Evolutionary conservation across 2,797 vertebrate species (phyloP), one percentile per base, ranked within the genome.

Genomic region (Sebastes jordani): DNA sequence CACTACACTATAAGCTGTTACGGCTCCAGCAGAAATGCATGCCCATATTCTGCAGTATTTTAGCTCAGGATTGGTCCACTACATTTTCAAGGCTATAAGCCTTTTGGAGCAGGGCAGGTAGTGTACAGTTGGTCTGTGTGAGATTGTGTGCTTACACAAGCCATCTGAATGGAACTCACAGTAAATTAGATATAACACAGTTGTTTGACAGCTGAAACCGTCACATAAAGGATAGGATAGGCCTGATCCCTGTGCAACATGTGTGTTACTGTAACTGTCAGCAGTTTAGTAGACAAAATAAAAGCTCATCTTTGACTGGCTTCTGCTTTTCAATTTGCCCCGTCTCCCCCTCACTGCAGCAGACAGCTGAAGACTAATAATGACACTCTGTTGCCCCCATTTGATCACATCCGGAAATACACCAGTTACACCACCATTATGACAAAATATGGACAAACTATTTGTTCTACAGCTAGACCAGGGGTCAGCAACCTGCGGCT

Each of bases 341-440:
- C 1, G 7, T 62, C 7, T 74, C 13, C 9, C 46, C 56, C 6
- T 36, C 20, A 3, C 27, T 6, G 11, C 20, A 82, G 27, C 29
- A 63, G 11, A 34, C 0, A 7, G 18, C 18, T 55, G 16, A 60
- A 32, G 66, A 59, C 27, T 49, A 56, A 65, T 16, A 29, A 29
- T 72, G 65, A 58, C 18, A 46, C 81, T 78, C 63, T 87, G 58
- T 29, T 80, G 83, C 88, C 89, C 80, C 75, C 87, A 62, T 73
- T 65, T 89, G 92, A 72, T 64, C 79, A 79, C 6, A 79, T 13
- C 20, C 7, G 25, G 74, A 81, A 90, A 11, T 83, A 42, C 78
- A 86, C 8, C 18, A 25, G 7, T 27, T n/a, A 25, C 7, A 30
- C 7, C 5, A 49, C 16, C 0, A 4, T 30, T 7, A 42, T 22